These are phyloP conservation scores for Heterodera filipjevi DNA, from an alignment of 2,888 invertebrate species.

Conservation along the genomic window DNA sequence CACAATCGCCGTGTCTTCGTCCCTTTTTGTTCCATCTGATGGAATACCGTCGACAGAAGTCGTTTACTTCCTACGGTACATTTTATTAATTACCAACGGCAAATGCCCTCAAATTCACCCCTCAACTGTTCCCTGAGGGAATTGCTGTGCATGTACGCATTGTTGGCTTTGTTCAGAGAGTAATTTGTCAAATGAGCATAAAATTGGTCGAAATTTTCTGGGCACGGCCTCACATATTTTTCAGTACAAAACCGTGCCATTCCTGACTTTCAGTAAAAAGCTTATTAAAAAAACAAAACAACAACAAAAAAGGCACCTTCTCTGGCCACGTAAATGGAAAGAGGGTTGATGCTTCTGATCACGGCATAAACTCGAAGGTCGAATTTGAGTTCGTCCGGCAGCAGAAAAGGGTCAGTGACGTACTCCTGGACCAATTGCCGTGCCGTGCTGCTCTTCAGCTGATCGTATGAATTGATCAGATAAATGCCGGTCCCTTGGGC, in stretches of 20 bases:
- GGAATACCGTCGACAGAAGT: slow-evolving; percentile 68
- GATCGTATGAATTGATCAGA: slow-evolving; percentile 66
- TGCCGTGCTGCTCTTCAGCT: slow-evolving; percentile 59
- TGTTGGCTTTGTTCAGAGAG: slow-evolving; percentile 68
- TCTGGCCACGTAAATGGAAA: slow-evolving; percentile 65
- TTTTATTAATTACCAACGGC: not conserved
- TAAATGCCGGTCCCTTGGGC: slow-evolving; percentile 70
- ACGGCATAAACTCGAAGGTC: slow-evolving; percentile 69
- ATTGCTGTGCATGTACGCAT: slow-evolving; percentile 66
- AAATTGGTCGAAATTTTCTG: slow-evolving; percentile 67
- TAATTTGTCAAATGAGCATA: slow-evolving; percentile 70
- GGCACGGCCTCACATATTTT: slow-evolving; percentile 67
- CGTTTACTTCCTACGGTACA: slow-evolving; percentile 67
- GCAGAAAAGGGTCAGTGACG: slow-evolving; percentile 66
- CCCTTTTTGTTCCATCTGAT: slow-evolving; percentile 65
- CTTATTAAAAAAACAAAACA: not conserved
- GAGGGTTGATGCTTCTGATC: slow-evolving; percentile 67
- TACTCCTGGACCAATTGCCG: slow-evolving; percentile 67
- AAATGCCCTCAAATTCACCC: slow-evolving; percentile 43
- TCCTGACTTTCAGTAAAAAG: slow-evolving; percentile 43
- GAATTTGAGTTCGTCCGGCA: slow-evolving; percentile 68
- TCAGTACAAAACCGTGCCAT: slow-evolving; percentile 69
- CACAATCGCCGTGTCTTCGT: slow-evolving; percentile 66
- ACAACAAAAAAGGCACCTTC: slow-evolving; percentile 55
- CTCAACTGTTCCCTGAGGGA: slow-evolving; percentile 58